Conservation (phyloP, 2,888 invertebrate species). For the Drosophila siamana region DNA sequence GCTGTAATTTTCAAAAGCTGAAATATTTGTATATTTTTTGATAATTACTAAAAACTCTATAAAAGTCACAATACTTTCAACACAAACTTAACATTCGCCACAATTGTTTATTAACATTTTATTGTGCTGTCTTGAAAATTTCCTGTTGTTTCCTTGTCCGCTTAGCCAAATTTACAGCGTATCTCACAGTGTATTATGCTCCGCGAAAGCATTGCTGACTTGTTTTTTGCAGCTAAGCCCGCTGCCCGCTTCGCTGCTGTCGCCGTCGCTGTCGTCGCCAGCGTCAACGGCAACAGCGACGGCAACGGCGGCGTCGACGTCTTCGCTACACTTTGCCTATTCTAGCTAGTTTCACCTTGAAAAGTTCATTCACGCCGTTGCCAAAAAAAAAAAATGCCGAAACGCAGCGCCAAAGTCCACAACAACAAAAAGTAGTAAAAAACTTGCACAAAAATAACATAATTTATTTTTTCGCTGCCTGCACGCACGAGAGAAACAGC, state of each 20-base stretch:
- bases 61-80: background rate
- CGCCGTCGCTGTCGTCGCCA: constrained; percentile 17
- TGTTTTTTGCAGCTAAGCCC: constrained; percentile 20
- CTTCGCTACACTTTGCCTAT: constrained; percentile 67
- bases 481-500: constrained; percentile 59
- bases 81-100: background rate
- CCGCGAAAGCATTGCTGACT: background rate
- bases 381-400: constrained; percentile 44
- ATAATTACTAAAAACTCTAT: background rate
- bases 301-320: constrained; percentile 24
- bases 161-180: background rate
- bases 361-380: constrained; percentile 82
- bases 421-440: constrained; percentile 48
- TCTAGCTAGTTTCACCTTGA: constrained; percentile 83
- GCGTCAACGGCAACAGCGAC: background rate
- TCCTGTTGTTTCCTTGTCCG: background rate
- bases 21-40: no score
- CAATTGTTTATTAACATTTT: background rate
- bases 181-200: background rate
- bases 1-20: no score
- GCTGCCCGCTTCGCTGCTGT: constrained; percentile 3
- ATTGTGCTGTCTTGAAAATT: background rate
- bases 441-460: constrained; percentile 82
- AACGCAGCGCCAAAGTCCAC: constrained; percentile 77
- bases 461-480: constrained; percentile 70